Percentiles rank a stretch among this genome's conserved stretches.
Evolutionary conservation across 2,888 invertebrate genomes (phyloP).

Genomic region (Sycophila texana): DNA sequence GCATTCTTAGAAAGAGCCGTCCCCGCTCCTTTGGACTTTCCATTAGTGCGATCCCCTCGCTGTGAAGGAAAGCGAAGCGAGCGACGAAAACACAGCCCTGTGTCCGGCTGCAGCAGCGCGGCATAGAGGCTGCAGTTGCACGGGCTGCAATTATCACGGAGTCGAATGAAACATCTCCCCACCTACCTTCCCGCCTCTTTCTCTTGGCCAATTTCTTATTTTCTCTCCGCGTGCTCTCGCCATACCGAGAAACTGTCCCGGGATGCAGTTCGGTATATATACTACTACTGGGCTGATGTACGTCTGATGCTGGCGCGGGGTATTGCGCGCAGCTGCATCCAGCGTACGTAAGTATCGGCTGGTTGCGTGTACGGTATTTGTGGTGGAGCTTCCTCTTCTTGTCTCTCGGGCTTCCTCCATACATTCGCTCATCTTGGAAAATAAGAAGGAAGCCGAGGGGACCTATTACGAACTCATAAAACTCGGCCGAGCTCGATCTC

Average conservation of each 20-base stretch:
- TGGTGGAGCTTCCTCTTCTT: not conserved
- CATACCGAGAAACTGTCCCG: conserved; percentile 52
- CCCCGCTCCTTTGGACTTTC: conserved; percentile 22
- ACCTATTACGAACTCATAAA: conserved; percentile 68
- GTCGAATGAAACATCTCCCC: conserved; percentile 54
- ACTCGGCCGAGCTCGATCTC: conserved; percentile 39
- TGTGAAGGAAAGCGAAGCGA: conserved; percentile 24
- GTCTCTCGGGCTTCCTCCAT: conserved; percentile 3
- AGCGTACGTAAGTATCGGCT: conserved; percentile 30
- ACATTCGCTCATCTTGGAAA: conserved; percentile 25
- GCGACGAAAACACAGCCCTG: conserved; percentile 7
- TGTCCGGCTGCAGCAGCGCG: conserved; percentile 11
- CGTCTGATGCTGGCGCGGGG: conserved; percentile 19
- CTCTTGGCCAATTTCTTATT: conserved; percentile 55
- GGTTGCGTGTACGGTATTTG: not conserved
- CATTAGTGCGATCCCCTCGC: conserved; percentile 21
- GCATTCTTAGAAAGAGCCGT: conserved; percentile 52
- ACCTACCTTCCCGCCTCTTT: conserved; percentile 1
- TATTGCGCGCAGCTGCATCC: conserved; percentile 20
- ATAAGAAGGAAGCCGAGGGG: conserved; percentile 38
- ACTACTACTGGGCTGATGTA: not conserved
- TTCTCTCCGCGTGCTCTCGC: conserved; percentile 19
- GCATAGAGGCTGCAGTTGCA: not conserved
- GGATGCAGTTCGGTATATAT: conserved; percentile 2
- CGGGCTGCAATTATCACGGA: conserved; percentile 52